Evolutionary conservation across 2,113 vertebrate species (phyloP).

Genomic region (Formicarius rufipectus): DNA sequence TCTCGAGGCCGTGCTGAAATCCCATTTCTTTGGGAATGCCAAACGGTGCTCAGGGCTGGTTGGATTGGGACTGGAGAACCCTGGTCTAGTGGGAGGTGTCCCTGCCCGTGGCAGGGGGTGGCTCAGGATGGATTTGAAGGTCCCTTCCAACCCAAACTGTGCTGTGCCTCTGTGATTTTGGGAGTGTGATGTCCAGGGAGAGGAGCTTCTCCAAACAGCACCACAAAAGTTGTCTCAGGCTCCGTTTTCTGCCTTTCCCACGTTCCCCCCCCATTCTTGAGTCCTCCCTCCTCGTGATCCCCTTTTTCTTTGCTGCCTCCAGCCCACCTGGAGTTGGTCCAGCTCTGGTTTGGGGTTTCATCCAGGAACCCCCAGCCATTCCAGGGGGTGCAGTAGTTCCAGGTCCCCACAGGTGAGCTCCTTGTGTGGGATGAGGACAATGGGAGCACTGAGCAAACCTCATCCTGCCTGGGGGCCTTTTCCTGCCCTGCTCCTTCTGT

Average conservation of each 20-base stretch:
- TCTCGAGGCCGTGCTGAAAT: neutral
- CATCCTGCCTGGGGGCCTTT: neutral
- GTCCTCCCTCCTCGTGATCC: neutral
- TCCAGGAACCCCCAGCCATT: neutral
- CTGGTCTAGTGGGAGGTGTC: neutral
- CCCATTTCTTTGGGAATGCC: neutral
- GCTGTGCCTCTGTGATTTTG: neutral
- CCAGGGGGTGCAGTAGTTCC: neutral
- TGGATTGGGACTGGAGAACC: neutral
- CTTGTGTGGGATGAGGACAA: neutral
- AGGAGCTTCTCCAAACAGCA: neutral
- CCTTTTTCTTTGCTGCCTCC: neutral
- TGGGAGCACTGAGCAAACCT: neutral
- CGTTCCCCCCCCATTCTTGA: neutral
- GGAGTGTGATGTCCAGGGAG: neutral
- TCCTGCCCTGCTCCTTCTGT: neutral
- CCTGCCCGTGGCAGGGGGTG: neutral
- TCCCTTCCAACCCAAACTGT: neutral
- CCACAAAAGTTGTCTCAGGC: neutral
- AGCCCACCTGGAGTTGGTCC: neutral
- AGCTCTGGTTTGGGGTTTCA: neutral
- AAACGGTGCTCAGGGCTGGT: neutral
- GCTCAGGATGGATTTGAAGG: neutral
- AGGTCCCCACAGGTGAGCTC: neutral
- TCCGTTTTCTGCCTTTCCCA: too few relatives aligned